Evolutionary conservation across 2,888 invertebrate genomes (phyloP), one percentile per base, ranked within the genome.

Genomic region (Protula sp.): DNA sequence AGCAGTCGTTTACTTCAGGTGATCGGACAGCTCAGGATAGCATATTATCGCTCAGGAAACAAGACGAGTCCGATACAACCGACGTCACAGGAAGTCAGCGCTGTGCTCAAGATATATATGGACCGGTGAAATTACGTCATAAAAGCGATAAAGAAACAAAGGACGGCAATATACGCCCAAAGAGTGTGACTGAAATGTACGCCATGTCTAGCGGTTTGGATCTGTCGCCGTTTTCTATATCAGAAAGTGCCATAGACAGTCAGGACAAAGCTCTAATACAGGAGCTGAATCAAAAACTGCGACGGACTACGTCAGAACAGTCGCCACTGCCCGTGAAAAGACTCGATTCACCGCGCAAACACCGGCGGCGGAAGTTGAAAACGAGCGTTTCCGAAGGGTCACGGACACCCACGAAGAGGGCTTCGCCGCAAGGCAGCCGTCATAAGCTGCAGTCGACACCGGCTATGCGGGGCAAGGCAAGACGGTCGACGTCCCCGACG

Each of bases 181-280:
- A 92, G 90, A 92, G 92, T 62, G 91, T 92, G 3, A 91, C 92
- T 4, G 92, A 91, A 71, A 85, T 92, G 45, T 89, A 90, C 19
- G 90, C 90, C 76, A 82, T 89, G 63, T 75, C 48, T 76, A 81
- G 82, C 0, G 74, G 80, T 3, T 63, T 72, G 26, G 77, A 76
- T 55, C 67, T 82, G 64, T 81, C 84, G 59, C 86, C 87, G 70
- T 89, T 91, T 82, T 62, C 59, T 22, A 58, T 53, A 5, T 62
- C 62, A 14, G 62, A 62, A 26, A 48, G 62, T 56, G 62, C 62
- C 54, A 59, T 62, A 3, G 50, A 55, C 31, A 28, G 29, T 28
- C 24, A 56, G n/a, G n/a, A n/a, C n/a, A n/a, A n/a, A n/a, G 28
- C 50, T 30, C 3, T 28, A 9, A 45, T n/a, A 30, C 24, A 9